Conservation (phyloP, 1,140 invertebrate genomes). For the Trichonephila inaurata region DNA sequence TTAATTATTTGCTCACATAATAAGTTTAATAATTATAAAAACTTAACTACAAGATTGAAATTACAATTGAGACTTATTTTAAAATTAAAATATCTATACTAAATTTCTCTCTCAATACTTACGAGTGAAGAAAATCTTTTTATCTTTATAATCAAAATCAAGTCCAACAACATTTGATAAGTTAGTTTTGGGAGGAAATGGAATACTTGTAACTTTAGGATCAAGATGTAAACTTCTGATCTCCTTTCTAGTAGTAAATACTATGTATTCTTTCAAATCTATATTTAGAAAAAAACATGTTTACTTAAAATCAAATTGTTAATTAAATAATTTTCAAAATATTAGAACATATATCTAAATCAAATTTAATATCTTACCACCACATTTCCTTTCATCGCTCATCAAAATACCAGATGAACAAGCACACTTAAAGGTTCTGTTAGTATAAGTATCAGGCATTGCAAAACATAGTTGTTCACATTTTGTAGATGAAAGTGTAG, state of each 20-base stretch:
- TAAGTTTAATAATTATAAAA: too few species aligned
- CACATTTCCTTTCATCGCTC: slow-evolving; percentile 85
- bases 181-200: slow-evolving; percentile 93
- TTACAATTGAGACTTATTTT: too few species aligned
- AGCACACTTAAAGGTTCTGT: slow-evolving; percentile 88
- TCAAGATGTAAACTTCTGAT: slow-evolving; percentile 92
- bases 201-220: slow-evolving; percentile 88
- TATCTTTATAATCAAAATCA: slow-evolving; percentile 96
- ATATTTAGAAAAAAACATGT: slow-evolving; percentile 46
- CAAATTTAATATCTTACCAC: slow-evolving; percentile 78
- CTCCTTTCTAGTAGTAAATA: slow-evolving; percentile 95
- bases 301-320: slow-evolving; percentile 33
- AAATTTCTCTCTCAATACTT: slow-evolving; percentile 75
- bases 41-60: too few species aligned
- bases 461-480: slow-evolving; percentile 98
- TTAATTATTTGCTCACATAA: too few species aligned
- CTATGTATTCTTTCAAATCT: slow-evolving; percentile 88
- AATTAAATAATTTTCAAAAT: slow-evolving; percentile 15
- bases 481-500: slow-evolving; percentile 87
- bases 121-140: slow-evolving; percentile 92
- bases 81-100: too few species aligned
- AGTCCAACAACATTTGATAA: slow-evolving; percentile 97
- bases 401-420: slow-evolving; percentile 92
- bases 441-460: slow-evolving; percentile 85
- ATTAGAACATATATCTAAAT: not conserved